Evolutionary conservation across 2,888 invertebrate species (phyloP).

Genomic region (Megastigmus dorsalis): DNA sequence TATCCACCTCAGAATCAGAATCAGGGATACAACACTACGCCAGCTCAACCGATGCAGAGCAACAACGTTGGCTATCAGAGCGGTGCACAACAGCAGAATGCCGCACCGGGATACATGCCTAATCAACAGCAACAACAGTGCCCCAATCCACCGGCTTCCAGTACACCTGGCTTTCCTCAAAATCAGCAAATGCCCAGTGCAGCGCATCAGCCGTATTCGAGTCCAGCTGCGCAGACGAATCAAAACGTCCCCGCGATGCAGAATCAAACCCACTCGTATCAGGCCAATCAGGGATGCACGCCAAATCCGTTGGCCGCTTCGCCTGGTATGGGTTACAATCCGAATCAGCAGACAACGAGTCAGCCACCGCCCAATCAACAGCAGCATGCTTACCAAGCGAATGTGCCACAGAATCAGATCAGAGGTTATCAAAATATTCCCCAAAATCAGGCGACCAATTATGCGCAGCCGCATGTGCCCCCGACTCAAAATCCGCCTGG

Average conservation of each 20-base stretch:
- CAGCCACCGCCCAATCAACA: slow-evolving; percentile 18
- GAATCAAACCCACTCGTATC: slow-evolving; percentile 52
- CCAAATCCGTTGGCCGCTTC: slow-evolving; percentile 27
- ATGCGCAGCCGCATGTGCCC: slow-evolving; percentile 26
- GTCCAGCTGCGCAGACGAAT: slow-evolving; percentile 1
- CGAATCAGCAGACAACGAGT: slow-evolving; percentile 27
- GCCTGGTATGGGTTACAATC: slow-evolving; percentile 23
- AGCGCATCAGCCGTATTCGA: slow-evolving; percentile 39
- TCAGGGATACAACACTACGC: slow-evolving; percentile 62
- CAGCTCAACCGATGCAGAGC: slow-evolving; percentile 62
- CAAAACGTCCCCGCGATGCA: slow-evolving; percentile 52
- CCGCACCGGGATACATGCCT: slow-evolving; percentile 35
- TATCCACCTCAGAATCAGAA: slow-evolving; percentile 65
- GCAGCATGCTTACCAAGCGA: slow-evolving; percentile 49
- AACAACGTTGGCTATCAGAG: slow-evolving; percentile 61
- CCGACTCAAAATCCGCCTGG: slow-evolving; percentile 30
- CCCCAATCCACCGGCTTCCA: slow-evolving; percentile 40
- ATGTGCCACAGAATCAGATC: slow-evolving; percentile 62
- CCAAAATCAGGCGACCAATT: slow-evolving; percentile 55
- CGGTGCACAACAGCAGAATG: slow-evolving; percentile 50
- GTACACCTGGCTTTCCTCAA: slow-evolving; percentile 56
- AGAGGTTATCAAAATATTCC: slow-evolving; percentile 59
- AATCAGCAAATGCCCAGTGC: slow-evolving; percentile 56
- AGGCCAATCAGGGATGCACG: slow-evolving; percentile 30
- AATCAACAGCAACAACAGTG: slow-evolving; percentile 46